Evolutionary conservation across 2,888 invertebrate genomes (phyloP).

Genomic region (Xanthostigma xanthostigma): DNA sequence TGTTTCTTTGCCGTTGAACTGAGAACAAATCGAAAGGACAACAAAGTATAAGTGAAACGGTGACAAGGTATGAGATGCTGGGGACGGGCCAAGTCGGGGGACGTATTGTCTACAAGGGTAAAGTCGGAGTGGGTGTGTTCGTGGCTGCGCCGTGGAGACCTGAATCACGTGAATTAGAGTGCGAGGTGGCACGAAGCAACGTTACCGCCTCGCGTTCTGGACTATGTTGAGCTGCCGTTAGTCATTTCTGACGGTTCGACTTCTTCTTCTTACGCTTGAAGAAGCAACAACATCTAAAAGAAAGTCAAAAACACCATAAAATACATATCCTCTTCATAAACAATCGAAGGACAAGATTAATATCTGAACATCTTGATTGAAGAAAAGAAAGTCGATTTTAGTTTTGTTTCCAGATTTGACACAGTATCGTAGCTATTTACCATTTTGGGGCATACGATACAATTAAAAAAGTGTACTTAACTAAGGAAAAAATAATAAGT

Average conservation of each 20-base stretch:
- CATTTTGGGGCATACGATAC: too few relatives aligned
- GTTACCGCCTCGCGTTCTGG: constrained; percentile 48
- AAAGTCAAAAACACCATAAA: constrained; percentile 18
- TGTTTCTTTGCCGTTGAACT: too few relatives aligned
- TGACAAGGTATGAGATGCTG: constrained; percentile 5
- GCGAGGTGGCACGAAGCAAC: constrained; percentile 43
- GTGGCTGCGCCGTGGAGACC: constrained; percentile 32
- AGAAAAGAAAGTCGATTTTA: too few relatives aligned
- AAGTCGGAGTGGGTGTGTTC: constrained; percentile 21
- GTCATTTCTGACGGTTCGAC: constrained; percentile 81
- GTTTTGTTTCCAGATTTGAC: too few relatives aligned
- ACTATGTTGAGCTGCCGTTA: constrained; percentile 52
- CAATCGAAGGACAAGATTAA: too few relatives aligned
- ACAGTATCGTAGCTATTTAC: too few relatives aligned
- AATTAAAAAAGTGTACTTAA: too few relatives aligned
- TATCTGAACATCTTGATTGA: too few relatives aligned
- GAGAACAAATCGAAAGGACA: too few relatives aligned
- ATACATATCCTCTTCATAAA: neutral
- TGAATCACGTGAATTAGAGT: constrained; percentile 46
- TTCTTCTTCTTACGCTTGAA: constrained; percentile 99
- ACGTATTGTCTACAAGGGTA: constrained; percentile 21
- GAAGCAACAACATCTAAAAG: constrained; percentile 94
- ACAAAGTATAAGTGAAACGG: constrained; percentile 3
- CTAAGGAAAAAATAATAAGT: too few relatives aligned
- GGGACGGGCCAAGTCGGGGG: neutral